Conservation (phyloP, 2,797 vertebrate genomes). For the Syndactyla subalaris region DNA sequence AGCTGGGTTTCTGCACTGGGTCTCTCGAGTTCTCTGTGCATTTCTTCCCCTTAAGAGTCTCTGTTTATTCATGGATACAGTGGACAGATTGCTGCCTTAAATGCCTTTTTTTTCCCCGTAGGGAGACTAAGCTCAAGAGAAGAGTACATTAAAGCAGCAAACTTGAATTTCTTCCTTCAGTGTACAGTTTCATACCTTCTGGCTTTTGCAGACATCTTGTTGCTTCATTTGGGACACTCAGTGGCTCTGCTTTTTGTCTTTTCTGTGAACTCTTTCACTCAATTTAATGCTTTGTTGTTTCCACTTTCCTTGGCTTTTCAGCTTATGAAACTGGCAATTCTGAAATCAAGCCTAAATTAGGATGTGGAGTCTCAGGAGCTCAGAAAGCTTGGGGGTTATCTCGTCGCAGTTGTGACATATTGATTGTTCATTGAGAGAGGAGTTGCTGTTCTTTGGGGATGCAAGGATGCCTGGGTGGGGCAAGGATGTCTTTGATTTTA, state of each 20-base stretch:
- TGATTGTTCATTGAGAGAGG: background rate
- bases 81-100: background rate
- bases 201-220: background rate
- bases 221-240: background rate
- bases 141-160: background rate
- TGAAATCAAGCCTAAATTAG: background rate
- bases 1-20: background rate
- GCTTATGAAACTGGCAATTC: background rate
- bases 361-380: background rate
- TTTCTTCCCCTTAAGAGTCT: background rate
- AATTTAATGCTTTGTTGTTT: background rate
- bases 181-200: background rate
- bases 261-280: background rate
- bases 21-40: background rate
- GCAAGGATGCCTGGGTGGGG: background rate
- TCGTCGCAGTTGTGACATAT: fast-evolving
- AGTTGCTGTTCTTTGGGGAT: background rate
- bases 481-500: background rate
- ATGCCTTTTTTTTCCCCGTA: background rate
- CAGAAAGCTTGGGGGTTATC: background rate
- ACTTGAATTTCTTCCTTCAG: background rate
- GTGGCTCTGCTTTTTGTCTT: background rate
- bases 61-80: background rate
- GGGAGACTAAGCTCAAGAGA: background rate
- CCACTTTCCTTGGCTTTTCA: background rate